Evolutionary conservation across 1,140 invertebrate species (phyloP).

Genomic region (Bombus soroeensis): DNA sequence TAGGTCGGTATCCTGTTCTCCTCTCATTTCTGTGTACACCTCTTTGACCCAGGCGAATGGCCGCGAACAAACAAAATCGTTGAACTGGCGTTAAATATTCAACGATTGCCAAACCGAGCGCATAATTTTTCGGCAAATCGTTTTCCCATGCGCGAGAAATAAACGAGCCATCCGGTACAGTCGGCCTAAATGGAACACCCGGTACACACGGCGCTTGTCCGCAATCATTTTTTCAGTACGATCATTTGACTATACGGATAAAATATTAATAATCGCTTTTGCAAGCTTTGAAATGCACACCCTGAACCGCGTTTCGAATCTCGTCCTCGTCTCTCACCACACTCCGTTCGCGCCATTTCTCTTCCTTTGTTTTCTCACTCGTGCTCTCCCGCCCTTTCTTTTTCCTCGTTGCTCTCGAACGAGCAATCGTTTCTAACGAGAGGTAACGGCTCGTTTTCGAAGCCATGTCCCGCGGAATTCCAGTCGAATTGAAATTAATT

Average conservation of each 20-base stretch:
- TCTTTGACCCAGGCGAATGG: neutral
- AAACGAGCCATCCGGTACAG: neutral
- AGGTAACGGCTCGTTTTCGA: constrained; percentile 38
- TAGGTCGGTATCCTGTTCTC: too few relatives aligned
- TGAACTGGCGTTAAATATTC: constrained; percentile 18
- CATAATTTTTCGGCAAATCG: constrained; percentile 23
- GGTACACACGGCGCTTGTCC: neutral
- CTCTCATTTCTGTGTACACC: neutral
- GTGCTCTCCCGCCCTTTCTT: neutral
- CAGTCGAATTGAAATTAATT: constrained; percentile 58
- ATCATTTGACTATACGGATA: constrained; percentile 2
- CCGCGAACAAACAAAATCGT: constrained; percentile 3
- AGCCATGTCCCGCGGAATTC: constrained; percentile 34
- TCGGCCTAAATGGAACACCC: neutral
- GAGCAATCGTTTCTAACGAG: constrained; percentile 41
- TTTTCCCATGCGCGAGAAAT: constrained; percentile 3
- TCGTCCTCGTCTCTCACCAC: neutral
- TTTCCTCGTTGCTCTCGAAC: neutral
- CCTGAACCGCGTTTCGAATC: neutral
- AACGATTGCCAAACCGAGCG: neutral
- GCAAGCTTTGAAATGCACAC: neutral
- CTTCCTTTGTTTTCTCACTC: neutral
- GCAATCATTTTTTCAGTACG: neutral
- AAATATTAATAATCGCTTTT: constrained; percentile 60
- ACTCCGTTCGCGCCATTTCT: neutral